A percentile compares a stretch with the other conserved stretches of the same genome.
Conservation (phyloP, 2,888 invertebrate species). For the Leucoptera coffeella region DNA sequence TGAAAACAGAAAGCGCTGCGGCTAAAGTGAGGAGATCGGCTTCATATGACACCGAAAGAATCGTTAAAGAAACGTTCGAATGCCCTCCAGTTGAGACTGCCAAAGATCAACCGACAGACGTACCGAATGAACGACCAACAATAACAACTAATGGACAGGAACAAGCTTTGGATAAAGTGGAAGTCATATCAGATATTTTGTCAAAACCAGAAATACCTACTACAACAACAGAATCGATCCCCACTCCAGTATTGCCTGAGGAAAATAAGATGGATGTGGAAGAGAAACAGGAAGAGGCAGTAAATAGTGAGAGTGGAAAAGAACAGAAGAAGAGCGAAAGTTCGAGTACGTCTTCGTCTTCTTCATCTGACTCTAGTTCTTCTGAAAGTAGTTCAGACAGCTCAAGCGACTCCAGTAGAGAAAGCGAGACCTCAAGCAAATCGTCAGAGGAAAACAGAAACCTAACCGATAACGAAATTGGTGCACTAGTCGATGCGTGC, state of each 20-base stretch:
- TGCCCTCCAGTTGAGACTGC: not conserved
- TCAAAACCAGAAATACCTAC: not conserved
- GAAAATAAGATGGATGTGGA: slow-evolving; percentile 3
- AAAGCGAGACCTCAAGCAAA: slow-evolving; percentile 45
- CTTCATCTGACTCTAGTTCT: slow-evolving; percentile 50
- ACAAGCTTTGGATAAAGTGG: not conserved
- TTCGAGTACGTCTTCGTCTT: slow-evolving; percentile 30
- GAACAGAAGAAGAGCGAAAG: slow-evolving; percentile 17
- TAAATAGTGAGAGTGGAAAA: not conserved
- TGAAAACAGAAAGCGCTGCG: slow-evolving; percentile 33
- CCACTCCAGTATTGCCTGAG: slow-evolving; percentile 8
- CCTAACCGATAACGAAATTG: slow-evolving; percentile 48
- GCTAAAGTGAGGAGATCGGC: slow-evolving; percentile 39
- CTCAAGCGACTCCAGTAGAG: slow-evolving; percentile 43
- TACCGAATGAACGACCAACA: not conserved
- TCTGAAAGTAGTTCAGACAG: slow-evolving; percentile 48
- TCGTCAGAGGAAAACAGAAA: slow-evolving; percentile 24
- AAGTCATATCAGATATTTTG: not conserved
- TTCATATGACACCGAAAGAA: slow-evolving; percentile 35
- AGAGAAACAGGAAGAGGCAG: no score
- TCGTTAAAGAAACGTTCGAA: slow-evolving; percentile 4
- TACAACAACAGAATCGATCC: slow-evolving; percentile 5
- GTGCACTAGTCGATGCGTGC: slow-evolving; percentile 60
- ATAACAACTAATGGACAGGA: not conserved
- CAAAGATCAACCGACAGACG: not conserved